phyloP scores from a whole-genome alignment of 2,888 invertebrate species.

The Troides helena region DNA sequence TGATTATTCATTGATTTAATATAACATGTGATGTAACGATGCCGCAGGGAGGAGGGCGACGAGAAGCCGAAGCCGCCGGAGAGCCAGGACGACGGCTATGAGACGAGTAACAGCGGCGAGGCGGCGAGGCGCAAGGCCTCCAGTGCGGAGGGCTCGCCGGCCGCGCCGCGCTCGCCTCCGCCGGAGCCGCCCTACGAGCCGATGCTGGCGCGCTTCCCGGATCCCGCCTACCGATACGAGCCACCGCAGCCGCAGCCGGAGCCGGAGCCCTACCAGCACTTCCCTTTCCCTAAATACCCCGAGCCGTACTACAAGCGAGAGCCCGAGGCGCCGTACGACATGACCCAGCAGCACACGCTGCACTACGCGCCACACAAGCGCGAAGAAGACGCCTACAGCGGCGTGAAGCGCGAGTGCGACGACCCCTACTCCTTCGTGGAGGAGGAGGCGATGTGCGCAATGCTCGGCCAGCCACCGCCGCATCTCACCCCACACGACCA shows the following conservation, averaged over 20 bases:
- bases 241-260: slow-evolving; percentile 52
- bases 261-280: slow-evolving; percentile 62
- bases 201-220: slow-evolving; percentile 40
- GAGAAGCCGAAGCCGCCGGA: slow-evolving; percentile 82
- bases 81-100: slow-evolving; percentile 93
- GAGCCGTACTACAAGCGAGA: slow-evolving; percentile 73
- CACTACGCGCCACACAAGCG: slow-evolving; percentile 50
- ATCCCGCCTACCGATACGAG: slow-evolving; percentile 49
- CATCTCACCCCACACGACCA: slow-evolving; percentile 63
- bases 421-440: slow-evolving; percentile 94
- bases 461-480: slow-evolving; percentile 65
- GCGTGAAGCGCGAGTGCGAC: slow-evolving; percentile 83
- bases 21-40: slow-evolving; percentile 21
- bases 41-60: slow-evolving; percentile 71
- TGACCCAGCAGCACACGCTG: slow-evolving; percentile 58
- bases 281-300: slow-evolving; percentile 67
- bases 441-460: slow-evolving; percentile 84
- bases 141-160: slow-evolving; percentile 46
- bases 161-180: slow-evolving; percentile 51
- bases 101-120: slow-evolving; percentile 87
- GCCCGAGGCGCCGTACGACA: slow-evolving; percentile 70
- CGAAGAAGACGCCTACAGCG: slow-evolving; percentile 65
- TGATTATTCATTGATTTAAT: too few relatives aligned
- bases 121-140: slow-evolving; percentile 69
- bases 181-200: slow-evolving; percentile 52